Conservation (phyloP, 2,113 vertebrate genomes). For the Stictonetta naevosa region DNA sequence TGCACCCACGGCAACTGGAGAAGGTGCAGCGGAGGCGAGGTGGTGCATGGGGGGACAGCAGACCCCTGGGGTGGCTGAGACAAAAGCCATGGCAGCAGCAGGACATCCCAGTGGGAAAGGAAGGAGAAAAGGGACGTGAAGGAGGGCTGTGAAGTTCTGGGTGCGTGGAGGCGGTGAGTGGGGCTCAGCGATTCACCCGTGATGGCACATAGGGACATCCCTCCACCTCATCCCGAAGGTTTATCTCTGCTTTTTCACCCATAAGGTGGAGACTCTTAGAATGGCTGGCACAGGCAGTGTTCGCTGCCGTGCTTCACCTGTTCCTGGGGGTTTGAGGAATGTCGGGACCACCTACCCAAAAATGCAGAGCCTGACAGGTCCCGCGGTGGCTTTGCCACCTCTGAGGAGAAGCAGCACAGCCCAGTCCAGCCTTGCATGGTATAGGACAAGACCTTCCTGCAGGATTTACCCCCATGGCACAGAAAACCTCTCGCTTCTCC, state of each 20-base stretch:
- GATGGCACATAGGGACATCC: background rate
- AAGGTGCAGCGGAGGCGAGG: background rate
- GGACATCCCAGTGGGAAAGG: background rate
- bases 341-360: background rate
- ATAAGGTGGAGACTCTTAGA: fast-evolving
- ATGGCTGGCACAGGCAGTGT: fast-evolving
- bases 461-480: fast-evolving
- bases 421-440: fast-evolving
- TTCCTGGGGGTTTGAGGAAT: background rate
- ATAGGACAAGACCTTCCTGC: background rate
- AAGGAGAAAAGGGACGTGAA: fast-evolving
- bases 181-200: fast-evolving
- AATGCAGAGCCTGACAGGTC: fast-evolving
- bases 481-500: fast-evolving
- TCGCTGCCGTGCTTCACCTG: background rate
- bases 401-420: background rate
- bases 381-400: background rate
- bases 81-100: fast-evolving
- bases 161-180: fast-evolving
- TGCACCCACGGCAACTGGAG: fast-evolving
- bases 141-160: background rate
- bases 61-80: background rate
- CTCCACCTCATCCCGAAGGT: background rate
- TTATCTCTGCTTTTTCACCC: fast-evolving
- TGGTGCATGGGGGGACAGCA: fast-evolving